Percentiles rank a stretch among this genome's conserved stretches.
Evolutionary conservation across 2,797 vertebrate species (phyloP).

Genomic region (Simalia tracyae): DNA sequence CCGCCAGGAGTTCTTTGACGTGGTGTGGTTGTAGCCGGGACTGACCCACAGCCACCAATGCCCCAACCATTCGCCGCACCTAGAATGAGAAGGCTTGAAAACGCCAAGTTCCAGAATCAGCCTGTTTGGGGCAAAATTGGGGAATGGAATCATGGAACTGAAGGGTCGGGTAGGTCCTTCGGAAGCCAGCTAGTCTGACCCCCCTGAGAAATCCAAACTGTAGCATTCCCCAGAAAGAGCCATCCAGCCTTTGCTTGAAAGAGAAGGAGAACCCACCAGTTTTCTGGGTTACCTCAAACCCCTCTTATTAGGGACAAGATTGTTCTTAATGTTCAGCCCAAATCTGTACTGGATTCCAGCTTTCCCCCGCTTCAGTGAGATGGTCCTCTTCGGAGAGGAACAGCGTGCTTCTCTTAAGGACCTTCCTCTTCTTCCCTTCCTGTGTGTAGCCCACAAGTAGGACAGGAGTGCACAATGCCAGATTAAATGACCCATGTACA

Average conservation of each 20-base stretch:
- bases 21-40: slow-evolving; percentile 70
- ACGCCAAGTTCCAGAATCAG: rapidly evolving
- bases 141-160: neutral
- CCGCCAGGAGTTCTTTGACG: slow-evolving; percentile 78
- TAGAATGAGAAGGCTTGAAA: slow-evolving; percentile 45
- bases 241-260: neutral
- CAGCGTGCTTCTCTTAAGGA: too few species aligned
- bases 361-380: too few species aligned
- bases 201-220: neutral
- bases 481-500: too few species aligned
- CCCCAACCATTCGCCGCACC: slow-evolving; percentile 89
- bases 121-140: rapidly evolving
- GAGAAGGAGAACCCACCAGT: neutral
- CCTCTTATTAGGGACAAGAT: neutral
- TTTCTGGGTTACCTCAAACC: neutral
- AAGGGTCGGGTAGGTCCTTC: neutral
- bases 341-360: neutral
- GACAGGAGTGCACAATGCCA: too few species aligned
- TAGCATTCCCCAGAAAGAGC: neutral
- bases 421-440: too few species aligned
- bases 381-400: too few species aligned
- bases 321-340: neutral
- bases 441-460: too few species aligned
- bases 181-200: neutral
- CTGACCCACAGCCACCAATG: slow-evolving; percentile 85